These are phyloP conservation scores for Psephotus haematonotus DNA, from an alignment of 2,113 vertebrate species.

Conservation along the genomic window DNA sequence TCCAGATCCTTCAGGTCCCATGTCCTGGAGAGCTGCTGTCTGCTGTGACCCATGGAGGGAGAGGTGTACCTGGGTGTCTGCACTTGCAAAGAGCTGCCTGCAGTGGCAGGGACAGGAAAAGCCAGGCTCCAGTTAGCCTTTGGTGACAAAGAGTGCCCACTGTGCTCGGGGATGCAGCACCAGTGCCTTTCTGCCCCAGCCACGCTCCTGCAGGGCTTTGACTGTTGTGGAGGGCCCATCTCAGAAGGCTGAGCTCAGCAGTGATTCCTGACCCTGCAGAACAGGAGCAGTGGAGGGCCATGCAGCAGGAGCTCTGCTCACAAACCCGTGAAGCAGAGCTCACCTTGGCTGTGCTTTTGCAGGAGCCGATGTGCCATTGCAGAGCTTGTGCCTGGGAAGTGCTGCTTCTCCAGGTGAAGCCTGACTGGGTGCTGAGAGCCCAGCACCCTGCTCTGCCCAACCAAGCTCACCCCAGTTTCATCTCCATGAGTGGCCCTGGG, in stretches of 20 bases:
- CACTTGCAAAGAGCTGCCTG: not conserved
- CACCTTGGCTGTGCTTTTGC: not conserved
- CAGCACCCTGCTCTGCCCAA: not conserved
- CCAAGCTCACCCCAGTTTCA: not conserved
- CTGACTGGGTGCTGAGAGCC: not conserved
- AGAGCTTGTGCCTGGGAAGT: not conserved
- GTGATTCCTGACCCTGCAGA: not conserved
- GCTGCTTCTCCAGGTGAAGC: not conserved
- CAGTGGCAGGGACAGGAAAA: not conserved
- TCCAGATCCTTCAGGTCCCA: not conserved
- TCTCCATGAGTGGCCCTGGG: not conserved
- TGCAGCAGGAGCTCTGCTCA: not conserved
- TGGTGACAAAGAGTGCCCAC: not conserved
- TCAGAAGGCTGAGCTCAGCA: not conserved
- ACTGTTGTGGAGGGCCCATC: accelerated
- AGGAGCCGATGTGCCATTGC: not conserved
- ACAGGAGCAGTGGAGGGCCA: not conserved
- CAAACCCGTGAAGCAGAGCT: not conserved
- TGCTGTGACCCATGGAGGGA: not conserved
- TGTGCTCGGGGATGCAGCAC: not conserved
- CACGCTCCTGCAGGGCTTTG: not conserved
- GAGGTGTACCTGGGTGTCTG: not conserved
- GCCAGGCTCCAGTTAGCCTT: not conserved
- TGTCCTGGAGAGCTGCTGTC: not conserved
- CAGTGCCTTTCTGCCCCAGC: not conserved